Conservation (phyloP, 2,888 invertebrate genomes). For the Dicyrtoma fusca region DNA sequence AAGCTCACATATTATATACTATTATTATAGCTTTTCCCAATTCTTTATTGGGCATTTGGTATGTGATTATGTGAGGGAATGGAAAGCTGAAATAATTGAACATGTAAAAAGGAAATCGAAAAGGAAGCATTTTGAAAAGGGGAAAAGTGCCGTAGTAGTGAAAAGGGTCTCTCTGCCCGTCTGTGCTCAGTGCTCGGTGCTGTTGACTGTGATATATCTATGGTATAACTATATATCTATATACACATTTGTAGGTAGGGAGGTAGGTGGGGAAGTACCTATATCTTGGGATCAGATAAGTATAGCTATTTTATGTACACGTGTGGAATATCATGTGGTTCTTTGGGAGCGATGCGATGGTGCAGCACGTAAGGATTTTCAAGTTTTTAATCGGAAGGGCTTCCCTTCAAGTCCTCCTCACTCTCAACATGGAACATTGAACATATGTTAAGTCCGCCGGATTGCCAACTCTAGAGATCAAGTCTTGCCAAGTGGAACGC, state of each 20-base stretch:
- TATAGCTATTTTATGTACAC: neutral
- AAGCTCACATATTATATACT: too few species aligned
- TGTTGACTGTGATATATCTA: neutral
- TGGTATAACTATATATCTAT: neutral
- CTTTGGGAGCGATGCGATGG: neutral
- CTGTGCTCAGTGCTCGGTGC: too few species aligned
- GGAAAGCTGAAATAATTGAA: slow-evolving; percentile 8
- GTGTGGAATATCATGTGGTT: neutral
- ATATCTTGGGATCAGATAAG: neutral
- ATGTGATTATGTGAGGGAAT: too few species aligned
- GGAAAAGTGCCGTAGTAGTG: neutral
- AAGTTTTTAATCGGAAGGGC: slow-evolving; percentile 27
- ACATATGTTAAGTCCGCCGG: slow-evolving; percentile 26
- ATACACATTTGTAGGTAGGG: neutral
- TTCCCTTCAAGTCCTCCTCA: slow-evolving; percentile 6
- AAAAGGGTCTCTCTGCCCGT: too few species aligned
- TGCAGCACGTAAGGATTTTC: slow-evolving; percentile 4
- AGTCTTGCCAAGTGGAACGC: slow-evolving; percentile 7
- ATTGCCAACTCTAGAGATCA: slow-evolving; percentile 32
- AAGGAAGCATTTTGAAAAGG: slow-evolving; percentile 11
- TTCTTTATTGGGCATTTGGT: too few species aligned
- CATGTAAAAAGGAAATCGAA: slow-evolving; percentile 9
- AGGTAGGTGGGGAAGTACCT: neutral
- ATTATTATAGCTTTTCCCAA: too few species aligned
- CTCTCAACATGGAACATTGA: neutral